Evolutionary conservation across 2,797 vertebrate species (phyloP).

Genomic region (Acrossocheilus fasciatus): DNA sequence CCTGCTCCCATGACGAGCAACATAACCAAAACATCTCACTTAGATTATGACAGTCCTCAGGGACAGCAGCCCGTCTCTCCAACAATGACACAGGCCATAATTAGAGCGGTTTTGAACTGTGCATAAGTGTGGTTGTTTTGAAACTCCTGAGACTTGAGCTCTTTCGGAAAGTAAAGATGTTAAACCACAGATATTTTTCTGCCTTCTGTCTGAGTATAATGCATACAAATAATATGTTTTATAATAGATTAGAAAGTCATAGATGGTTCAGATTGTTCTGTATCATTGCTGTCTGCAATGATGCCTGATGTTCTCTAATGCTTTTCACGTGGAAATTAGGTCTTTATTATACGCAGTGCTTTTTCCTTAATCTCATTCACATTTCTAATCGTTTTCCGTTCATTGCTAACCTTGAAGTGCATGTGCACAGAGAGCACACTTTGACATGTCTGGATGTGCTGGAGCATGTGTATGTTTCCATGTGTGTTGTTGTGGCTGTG

Average conservation of each 20-base stretch:
- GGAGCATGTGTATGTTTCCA: constrained; percentile 62
- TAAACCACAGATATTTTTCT: constrained; percentile 15
- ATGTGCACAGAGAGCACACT: constrained; percentile 36
- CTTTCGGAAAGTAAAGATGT: constrained; percentile 20
- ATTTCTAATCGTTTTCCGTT: constrained; percentile 38
- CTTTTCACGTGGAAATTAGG: constrained; percentile 27
- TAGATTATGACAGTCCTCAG: constrained; percentile 38
- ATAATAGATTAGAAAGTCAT: background rate
- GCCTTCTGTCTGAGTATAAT: background rate
- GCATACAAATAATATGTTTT: background rate
- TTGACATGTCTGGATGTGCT: constrained; percentile 75
- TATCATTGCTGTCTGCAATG: background rate
- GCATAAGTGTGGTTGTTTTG: constrained; percentile 41
- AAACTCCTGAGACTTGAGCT: constrained; percentile 32
- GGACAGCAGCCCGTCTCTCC: constrained; percentile 21
- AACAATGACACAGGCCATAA: constrained; percentile 27
- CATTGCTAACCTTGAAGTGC: constrained; percentile 46
- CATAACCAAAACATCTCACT: constrained; percentile 45
- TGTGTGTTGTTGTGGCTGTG: constrained; percentile 48
- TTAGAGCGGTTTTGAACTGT: constrained; percentile 16
- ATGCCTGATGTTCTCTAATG: constrained; percentile 15
- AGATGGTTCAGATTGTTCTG: background rate
- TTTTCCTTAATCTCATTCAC: constrained; percentile 34
- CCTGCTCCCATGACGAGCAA: constrained; percentile 27
- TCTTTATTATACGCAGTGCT: constrained; percentile 18